Percentiles rank a stretch among this genome's conserved stretches.
phyloP scores from a whole-genome alignment of 2,113 vertebrate species.

The Platycercus adscitus region DNA sequence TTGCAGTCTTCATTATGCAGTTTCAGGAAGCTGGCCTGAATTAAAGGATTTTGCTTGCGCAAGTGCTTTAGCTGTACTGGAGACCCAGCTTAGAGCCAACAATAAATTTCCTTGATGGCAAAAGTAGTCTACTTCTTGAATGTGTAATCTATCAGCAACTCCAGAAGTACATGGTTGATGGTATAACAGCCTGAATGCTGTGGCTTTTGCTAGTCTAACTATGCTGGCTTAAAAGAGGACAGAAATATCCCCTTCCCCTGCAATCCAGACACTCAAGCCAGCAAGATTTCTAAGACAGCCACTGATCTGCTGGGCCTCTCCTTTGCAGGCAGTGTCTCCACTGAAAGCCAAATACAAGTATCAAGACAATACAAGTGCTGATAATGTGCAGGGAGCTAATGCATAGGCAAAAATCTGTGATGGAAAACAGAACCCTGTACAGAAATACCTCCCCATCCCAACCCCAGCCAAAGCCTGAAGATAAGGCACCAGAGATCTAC shows the following conservation, averaged over 20 bases:
- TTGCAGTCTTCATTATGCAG: background rate
- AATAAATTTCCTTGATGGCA: slow-evolving; percentile 12
- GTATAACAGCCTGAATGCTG: background rate
- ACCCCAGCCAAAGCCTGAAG: background rate
- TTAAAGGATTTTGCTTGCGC: slow-evolving; percentile 21
- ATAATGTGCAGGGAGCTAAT: background rate
- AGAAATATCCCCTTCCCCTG: background rate
- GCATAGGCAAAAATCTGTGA: background rate
- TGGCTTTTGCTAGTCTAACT: background rate
- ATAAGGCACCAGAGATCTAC: background rate
- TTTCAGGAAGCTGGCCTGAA: background rate
- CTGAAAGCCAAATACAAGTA: background rate
- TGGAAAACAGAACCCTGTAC: background rate
- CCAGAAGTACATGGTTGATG: background rate
- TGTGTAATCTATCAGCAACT: background rate
- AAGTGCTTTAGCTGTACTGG: background rate
- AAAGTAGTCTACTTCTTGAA: background rate
- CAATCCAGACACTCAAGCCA: background rate
- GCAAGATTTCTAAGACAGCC: background rate
- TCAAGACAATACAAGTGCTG: background rate
- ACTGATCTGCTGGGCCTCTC: background rate
- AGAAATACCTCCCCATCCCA: background rate
- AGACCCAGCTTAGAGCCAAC: background rate
- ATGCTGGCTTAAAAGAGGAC: background rate
- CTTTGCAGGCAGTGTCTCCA: slow-evolving; percentile 20